These are phyloP conservation scores for Druceiella hillmani DNA, from an alignment of 2,888 invertebrate species.

Conservation along the genomic window DNA sequence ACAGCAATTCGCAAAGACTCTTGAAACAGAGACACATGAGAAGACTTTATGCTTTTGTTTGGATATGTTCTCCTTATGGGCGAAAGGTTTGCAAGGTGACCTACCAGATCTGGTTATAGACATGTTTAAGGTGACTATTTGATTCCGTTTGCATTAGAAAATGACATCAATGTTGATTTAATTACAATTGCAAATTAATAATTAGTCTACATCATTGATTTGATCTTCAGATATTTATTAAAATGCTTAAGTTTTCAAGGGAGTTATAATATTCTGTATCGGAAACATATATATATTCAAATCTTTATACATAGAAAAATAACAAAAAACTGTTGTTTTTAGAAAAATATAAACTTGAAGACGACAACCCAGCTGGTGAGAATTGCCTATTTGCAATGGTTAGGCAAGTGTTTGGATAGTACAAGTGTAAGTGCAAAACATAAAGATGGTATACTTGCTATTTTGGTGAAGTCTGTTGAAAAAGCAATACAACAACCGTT, in stretches of 20 bases:
- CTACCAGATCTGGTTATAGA: conserved; percentile 62
- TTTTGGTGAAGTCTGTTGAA: conserved; percentile 66
- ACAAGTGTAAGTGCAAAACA: conserved; percentile 37
- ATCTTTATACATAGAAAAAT: too few relatives aligned
- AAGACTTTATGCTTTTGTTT: conserved; percentile 78
- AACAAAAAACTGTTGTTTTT: too few relatives aligned
- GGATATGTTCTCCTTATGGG: conserved; percentile 79
- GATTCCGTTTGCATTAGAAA: background rate
- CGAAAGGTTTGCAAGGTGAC: conserved; percentile 56
- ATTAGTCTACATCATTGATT: too few relatives aligned
- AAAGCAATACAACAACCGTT: conserved; percentile 70
- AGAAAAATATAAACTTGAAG: conserved; percentile 72
- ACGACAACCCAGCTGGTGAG: conserved; percentile 72
- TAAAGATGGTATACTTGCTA: conserved; percentile 48
- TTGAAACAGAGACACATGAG: conserved; percentile 89
- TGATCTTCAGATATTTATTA: too few relatives aligned
- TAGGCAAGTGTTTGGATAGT: conserved; percentile 60
- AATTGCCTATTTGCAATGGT: conserved; percentile 71
- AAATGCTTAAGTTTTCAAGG: too few relatives aligned
- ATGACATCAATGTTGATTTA: background rate
- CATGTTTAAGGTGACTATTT: conserved; percentile 59
- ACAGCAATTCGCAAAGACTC: conserved; percentile 66
- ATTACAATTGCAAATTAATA: background rate
- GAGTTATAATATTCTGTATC: too few relatives aligned
- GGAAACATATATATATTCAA: too few relatives aligned